Base-by-base conservation (phyloP, 2,888 invertebrate species). In the Heteromurus nitidus region DNA sequence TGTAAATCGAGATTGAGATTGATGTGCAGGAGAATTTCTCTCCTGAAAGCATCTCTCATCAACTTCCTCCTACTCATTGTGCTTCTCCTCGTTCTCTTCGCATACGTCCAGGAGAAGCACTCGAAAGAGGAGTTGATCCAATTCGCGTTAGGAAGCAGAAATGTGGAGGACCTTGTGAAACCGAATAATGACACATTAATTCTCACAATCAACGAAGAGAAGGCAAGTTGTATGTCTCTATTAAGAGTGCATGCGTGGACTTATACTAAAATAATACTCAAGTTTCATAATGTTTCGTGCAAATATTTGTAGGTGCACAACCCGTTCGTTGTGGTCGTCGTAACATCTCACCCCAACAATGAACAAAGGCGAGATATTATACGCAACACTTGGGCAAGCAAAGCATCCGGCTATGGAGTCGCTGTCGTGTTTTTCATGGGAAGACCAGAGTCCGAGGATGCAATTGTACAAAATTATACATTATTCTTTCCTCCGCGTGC, bases 381-480 rank as follows among this genome's bases (percentile, higher is more conserved):
- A 13, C 31, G 84, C 13, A 30, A 47, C 1, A 80, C 80, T 11
- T 84, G 84, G 84, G 76, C 58, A 1, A 26, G 26, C 13, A 42
- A 68, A 58, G 47, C 60, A 18, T 36, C 36, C n/a, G 68, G 68
- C 0, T 31, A 68, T 60, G 76, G 76, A 22, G 60, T 42, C 2
- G 18, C 44, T 16, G 67, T 82, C 2, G 36, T 82, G 2, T 84
- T 84, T 58, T 84, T 84, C 70, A 18, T 73, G 26, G 84, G 84
- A 42, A 80, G 58, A 30, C 82, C 84, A n/a, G 50, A 67, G 28
- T 60, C 67, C 68, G 42, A 53, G n/a, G 77, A 76, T 36, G 28
- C 74, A 9, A 55, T 68, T 31, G 84, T 84, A 55, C 80, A 42
- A 24, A 3, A 20, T 24, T 22, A 9, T 18, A 31, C 2, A 36